Evolutionary conservation across 2,888 invertebrate genomes (phyloP).

Genomic region (Nesidiocoris tenuis): DNA sequence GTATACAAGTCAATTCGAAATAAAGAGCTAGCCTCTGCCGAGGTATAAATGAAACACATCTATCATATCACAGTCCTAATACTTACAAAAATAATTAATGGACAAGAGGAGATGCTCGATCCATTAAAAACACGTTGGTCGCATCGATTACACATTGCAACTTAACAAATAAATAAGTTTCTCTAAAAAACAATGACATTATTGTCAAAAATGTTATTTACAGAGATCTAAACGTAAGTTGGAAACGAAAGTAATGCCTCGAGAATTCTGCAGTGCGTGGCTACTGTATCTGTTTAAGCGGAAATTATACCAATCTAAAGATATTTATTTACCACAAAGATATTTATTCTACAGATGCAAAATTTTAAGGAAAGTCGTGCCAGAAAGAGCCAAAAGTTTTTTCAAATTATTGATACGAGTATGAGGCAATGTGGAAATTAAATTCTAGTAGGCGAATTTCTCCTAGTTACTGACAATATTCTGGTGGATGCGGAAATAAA

Average conservation of each 20-base stretch:
- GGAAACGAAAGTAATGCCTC: neutral
- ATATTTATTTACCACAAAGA: no score
- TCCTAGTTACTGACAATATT: no score
- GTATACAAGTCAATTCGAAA: neutral
- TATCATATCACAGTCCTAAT: constrained; percentile 48
- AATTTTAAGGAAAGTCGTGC: no score
- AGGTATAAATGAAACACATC: neutral
- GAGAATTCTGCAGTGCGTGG: neutral
- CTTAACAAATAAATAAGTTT: constrained; percentile 4
- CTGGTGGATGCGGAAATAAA: no score
- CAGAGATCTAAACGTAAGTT: constrained; percentile 4
- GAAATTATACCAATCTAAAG: neutral
- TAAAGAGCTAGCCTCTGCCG: neutral
- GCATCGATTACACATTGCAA: neutral
- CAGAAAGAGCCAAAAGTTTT: no score
- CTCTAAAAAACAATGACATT: constrained; percentile 2
- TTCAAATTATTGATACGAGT: no score
- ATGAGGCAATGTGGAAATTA: no score
- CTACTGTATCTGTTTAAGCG: constrained; percentile 4
- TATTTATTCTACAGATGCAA: no score
- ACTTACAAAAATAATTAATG: constrained; percentile 46
- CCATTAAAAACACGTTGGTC: constrained; percentile 13
- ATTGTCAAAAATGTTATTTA: constrained; percentile 22
- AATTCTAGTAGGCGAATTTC: no score
- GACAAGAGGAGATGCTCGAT: neutral